Conservation (phyloP, 2,888 invertebrate genomes). For the Poecilus cupreus region DNA sequence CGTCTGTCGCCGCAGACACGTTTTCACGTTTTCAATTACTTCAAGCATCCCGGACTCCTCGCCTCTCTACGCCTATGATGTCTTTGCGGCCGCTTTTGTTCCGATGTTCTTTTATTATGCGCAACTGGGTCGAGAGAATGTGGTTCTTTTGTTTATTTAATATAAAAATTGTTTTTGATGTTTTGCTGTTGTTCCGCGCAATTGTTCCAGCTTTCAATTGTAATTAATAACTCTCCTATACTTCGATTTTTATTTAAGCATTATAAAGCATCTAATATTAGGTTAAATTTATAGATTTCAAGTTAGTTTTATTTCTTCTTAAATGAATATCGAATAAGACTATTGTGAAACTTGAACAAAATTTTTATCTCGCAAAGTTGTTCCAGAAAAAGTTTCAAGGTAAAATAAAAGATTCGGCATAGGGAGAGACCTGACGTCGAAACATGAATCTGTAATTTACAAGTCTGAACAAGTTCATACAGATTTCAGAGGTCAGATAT, state of each 20-base stretch:
- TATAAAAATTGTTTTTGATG: background rate
- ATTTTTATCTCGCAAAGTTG: background rate
- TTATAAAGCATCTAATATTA: no score
- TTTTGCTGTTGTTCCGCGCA: background rate
- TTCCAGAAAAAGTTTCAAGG: background rate
- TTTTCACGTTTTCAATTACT: slow-evolving; percentile 43
- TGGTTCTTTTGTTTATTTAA: slow-evolving; percentile 21
- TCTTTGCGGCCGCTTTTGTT: background rate
- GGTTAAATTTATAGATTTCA: background rate
- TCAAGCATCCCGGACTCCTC: background rate
- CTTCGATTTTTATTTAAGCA: background rate
- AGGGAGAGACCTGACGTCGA: background rate
- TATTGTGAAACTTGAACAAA: background rate
- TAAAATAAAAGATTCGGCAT: background rate
- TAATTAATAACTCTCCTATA: background rate
- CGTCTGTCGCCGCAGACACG: slow-evolving; percentile 8
- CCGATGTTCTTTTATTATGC: slow-evolving; percentile 19
- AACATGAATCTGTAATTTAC: background rate
- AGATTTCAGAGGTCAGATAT: background rate
- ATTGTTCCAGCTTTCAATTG: background rate
- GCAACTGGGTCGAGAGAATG: slow-evolving; percentile 9
- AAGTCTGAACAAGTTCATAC: background rate
- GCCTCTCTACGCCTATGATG: background rate
- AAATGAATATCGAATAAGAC: background rate
- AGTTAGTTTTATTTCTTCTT: background rate